Evolutionary conservation across 2,888 invertebrate genomes (phyloP).

Genomic region (Torymus tubicola): DNA sequence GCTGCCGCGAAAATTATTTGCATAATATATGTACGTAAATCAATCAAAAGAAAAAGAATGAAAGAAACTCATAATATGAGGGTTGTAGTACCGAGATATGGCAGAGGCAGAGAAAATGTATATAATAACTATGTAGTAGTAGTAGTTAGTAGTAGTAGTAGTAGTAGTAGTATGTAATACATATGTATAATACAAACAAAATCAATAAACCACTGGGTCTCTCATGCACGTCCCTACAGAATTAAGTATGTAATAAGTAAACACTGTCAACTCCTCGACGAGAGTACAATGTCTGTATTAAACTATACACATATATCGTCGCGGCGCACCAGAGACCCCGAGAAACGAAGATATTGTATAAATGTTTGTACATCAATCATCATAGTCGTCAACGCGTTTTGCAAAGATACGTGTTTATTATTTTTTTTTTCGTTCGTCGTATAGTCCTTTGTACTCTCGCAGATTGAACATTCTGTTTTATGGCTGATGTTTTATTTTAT

Average conservation of each 20-base stretch:
- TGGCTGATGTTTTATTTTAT: too few species aligned
- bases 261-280: conserved; percentile 43
- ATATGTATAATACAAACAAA: conserved; percentile 51
- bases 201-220: conserved; percentile 47
- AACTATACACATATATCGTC: background rate
- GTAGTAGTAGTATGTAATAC: conserved; percentile 1
- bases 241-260: conserved; percentile 2
- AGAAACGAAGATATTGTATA: background rate
- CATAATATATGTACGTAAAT: too few species aligned
- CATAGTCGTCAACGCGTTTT: too few species aligned
- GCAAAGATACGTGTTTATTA: too few species aligned
- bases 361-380: too few species aligned
- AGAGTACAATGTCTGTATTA: conserved; percentile 48
- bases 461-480: conserved; percentile 14
- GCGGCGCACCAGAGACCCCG: conserved; percentile 22
- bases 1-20: conserved; percentile 36
- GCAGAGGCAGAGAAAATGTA: conserved; percentile 50
- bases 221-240: conserved; percentile 49
- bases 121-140: conserved; percentile 9
- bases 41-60: conserved; percentile 37
- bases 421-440: background rate
- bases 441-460: conserved; percentile 54
- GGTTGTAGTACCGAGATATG: conserved; percentile 40
- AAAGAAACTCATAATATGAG: conserved; percentile 18
- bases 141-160: too few species aligned